These are phyloP conservation scores for Struthio camelus DNA, from an alignment of 2,113 vertebrate genomes.

Conservation along the genomic window DNA sequence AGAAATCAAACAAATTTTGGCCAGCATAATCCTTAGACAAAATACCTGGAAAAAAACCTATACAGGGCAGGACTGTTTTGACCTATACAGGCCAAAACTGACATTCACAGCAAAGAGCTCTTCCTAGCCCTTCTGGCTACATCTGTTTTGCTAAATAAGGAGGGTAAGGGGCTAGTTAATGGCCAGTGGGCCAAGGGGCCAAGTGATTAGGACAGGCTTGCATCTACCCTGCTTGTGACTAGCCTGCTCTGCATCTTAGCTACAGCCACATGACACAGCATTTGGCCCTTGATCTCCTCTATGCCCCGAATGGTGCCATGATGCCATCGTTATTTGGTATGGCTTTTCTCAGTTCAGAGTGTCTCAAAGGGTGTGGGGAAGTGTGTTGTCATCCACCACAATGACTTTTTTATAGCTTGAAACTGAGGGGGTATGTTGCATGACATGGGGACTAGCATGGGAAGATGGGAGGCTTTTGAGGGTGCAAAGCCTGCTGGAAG, in stretches of 20 bases:
- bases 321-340: neutral
- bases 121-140: neutral
- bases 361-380: neutral
- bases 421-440: neutral
- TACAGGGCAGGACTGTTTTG: neutral
- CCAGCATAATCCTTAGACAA: neutral
- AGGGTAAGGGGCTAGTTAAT: neutral
- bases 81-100: neutral
- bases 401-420: fast-evolving
- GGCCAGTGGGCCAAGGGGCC: neutral
- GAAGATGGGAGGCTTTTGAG: neutral
- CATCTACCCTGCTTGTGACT: neutral
- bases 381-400: neutral
- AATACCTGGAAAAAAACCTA: neutral
- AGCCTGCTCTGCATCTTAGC: neutral
- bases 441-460: neutral
- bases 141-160: neutral
- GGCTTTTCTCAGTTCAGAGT: neutral
- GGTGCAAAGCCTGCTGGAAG: too few relatives aligned
- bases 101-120: neutral
- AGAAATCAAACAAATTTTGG: neutral
- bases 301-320: neutral
- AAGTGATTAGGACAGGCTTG: neutral
- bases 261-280: neutral
- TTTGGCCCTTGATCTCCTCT: neutral